Percentiles rank a stretch among this genome's conserved stretches.
Conservation (phyloP, 1,140 invertebrate genomes). For the Apis laboriosa region DNA sequence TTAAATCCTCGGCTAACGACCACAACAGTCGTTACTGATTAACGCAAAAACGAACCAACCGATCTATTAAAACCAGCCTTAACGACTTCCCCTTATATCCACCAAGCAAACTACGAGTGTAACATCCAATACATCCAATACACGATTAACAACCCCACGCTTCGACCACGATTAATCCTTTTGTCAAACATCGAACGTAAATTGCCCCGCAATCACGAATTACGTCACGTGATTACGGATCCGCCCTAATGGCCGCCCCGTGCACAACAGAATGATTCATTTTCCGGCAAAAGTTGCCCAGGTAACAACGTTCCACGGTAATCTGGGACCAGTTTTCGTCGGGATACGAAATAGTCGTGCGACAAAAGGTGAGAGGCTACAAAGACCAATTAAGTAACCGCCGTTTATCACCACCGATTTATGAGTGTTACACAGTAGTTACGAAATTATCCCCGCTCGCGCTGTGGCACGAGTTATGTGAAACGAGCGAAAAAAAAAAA, state of each 20-base stretch:
- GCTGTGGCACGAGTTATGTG: neutral
- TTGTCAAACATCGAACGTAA: neutral
- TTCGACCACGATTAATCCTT: neutral
- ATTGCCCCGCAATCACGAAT: neutral
- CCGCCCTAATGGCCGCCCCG: neutral
- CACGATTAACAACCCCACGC: neutral
- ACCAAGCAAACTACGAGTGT: neutral
- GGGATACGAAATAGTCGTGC: neutral
- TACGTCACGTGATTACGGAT: conserved; percentile 10
- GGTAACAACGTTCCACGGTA: neutral
- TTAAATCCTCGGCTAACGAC: conserved; percentile 1
- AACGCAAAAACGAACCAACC: conserved; percentile 7
- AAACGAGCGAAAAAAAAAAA: neutral
- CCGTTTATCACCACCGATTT: conserved; percentile 14
- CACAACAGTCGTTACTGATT: neutral
- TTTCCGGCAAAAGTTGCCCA: conserved; percentile 3
- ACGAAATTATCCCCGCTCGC: neutral
- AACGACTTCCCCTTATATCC: neutral
- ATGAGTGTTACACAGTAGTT: conserved; percentile 8
- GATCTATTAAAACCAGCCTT: conserved; percentile 5
- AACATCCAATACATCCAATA: neutral
- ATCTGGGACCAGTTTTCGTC: neutral
- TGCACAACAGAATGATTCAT: neutral
- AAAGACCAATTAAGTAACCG: conserved; percentile 5
- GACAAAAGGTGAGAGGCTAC: neutral